Base-by-base conservation (phyloP, 2,888 invertebrate species). In the Torymus tubicola region DNA sequence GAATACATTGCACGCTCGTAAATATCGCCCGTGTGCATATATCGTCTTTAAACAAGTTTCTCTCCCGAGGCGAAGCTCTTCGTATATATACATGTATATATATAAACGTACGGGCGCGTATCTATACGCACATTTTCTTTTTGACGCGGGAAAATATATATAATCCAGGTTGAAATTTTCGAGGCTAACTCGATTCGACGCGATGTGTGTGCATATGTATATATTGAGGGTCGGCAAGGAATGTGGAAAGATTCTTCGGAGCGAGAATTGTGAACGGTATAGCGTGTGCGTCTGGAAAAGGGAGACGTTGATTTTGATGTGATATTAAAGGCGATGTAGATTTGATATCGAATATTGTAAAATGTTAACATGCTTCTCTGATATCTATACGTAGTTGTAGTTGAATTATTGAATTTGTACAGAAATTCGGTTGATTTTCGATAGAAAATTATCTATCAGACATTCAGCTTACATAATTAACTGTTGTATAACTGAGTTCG, bases 21-120 rank as follows among this genome's bases (percentile, higher is more conserved):
- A 80, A 80, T 74, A 80, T 74, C 58, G 55, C 14, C 72, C 5
- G 2, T 63, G 50, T 8, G 60, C 79, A 70, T 80, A 68, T 58
- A 74, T 74, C 64, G 74, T 70, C 64, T 64, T 74, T 74, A 70
- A 80, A 69, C 74, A 64, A 80, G 74, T 64, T 70, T 80, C 42
- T 74, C 67, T 42, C 42, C 42, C 42, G 42, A 42, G 42, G 42
- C 42, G 42, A 42, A 42, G 42, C 42, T 8, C 5, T 42, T 42
- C 42, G 42, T 42, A 42, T 42, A 42, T 8, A 42, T 31, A 5
- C 3, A 31, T 8, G 8, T 42, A 8, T 8, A 42, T 8, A 42
- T 8, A 8, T 8, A 8, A n/a, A n/a, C 8, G 8, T 31, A 42
- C 42, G 42, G 1, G 10, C 42, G 42, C 10, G 21, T 21, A 21